Percentiles rank a stretch among this genome's conserved stretches.
Evolutionary conservation across 2,888 invertebrate species (phyloP).

Genomic region (Microplitis deprimator): DNA sequence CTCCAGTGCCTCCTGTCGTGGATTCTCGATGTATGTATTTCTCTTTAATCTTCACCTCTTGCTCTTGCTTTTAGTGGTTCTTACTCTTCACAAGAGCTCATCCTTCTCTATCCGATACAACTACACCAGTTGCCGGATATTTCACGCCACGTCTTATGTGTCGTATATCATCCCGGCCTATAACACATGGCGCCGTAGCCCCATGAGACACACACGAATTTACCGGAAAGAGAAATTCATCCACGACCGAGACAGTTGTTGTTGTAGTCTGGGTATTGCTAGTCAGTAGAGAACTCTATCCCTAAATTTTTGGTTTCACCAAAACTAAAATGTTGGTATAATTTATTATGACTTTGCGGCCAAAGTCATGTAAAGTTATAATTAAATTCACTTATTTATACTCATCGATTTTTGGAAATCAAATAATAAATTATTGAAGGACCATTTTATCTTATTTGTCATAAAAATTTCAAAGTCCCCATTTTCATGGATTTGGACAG

Average conservation of each 20-base stretch:
- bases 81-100: neutral
- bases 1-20: slow-evolving; percentile 20
- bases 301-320: neutral
- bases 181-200: slow-evolving; percentile 63
- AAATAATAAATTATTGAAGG: too few relatives aligned
- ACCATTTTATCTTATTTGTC: too few relatives aligned
- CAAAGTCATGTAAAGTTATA: neutral
- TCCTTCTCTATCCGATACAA: neutral
- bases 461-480: too few relatives aligned
- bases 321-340: slow-evolving; percentile 53
- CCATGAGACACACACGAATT: neutral
- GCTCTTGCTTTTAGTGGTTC: too few relatives aligned
- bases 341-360: slow-evolving; percentile 58
- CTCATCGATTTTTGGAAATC: too few relatives aligned
- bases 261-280: slow-evolving; percentile 7
- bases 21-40: slow-evolving; percentile 1
- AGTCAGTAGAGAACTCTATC: neutral
- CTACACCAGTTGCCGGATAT: slow-evolving; percentile 49
- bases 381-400: too few relatives aligned
- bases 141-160: slow-evolving; percentile 56
- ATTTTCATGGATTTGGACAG: too few relatives aligned
- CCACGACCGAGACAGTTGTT: neutral
- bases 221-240: slow-evolving; percentile 23
- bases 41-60: slow-evolving; percentile 11
- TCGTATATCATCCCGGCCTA: slow-evolving; percentile 61